Conservation (phyloP, 2,113 vertebrate species). For the Sebastes schlegelii region DNA sequence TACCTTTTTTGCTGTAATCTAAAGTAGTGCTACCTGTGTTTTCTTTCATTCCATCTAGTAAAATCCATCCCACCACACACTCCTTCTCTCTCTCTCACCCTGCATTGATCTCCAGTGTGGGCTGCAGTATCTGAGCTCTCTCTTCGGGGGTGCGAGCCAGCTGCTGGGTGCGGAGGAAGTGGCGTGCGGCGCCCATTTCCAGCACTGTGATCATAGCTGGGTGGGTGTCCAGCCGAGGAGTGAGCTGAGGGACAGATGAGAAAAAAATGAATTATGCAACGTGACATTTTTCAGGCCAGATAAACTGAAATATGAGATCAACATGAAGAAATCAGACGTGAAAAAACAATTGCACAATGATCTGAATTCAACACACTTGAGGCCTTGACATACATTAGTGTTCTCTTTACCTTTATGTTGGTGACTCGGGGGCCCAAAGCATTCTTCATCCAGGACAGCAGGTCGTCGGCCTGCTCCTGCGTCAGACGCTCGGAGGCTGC, state of each 20-base stretch:
- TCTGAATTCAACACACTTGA: neutral
- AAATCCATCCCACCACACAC: neutral
- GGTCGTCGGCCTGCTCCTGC: slow-evolving; percentile 89
- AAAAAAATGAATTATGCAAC: neutral
- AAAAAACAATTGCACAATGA: neutral
- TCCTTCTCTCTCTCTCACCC: slow-evolving; percentile 78
- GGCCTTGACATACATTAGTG: neutral
- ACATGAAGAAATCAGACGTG: neutral
- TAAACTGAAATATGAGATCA: neutral
- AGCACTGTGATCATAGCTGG: slow-evolving; percentile 98
- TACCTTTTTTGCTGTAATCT: too few species aligned
- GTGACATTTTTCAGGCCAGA: neutral
- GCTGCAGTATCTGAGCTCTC: slow-evolving; percentile 94
- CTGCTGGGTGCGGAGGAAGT: slow-evolving; percentile 98
- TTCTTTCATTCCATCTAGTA: neutral
- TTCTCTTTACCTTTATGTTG: slow-evolving; percentile 88
- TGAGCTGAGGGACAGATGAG: slow-evolving; percentile 83
- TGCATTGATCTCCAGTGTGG: slow-evolving; percentile 96
- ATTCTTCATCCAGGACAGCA: slow-evolving; percentile 97
- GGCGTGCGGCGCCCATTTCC: slow-evolving; percentile 97
- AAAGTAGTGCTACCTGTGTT: neutral
- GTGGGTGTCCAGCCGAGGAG: slow-evolving; percentile 93
- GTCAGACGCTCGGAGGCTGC: slow-evolving; percentile 88
- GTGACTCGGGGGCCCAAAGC: slow-evolving; percentile 87
- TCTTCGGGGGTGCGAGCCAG: slow-evolving; percentile 92